Evolutionary conservation across 2,888 invertebrate species (phyloP).

Genomic region (Drosophila lacicola): DNA sequence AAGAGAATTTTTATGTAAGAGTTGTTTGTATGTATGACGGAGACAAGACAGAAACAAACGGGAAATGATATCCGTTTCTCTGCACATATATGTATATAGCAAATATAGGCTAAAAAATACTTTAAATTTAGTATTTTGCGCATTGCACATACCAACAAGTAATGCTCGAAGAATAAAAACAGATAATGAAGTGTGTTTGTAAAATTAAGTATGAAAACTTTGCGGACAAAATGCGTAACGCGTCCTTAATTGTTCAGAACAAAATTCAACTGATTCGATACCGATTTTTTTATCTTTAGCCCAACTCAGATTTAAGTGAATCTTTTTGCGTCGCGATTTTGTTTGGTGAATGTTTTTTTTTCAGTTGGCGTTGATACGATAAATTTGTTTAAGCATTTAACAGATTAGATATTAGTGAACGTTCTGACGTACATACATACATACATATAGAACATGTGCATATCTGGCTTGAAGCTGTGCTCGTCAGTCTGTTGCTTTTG

Average conservation of each 20-base stretch:
- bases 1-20: constrained; percentile 9
- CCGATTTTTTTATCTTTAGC: constrained; percentile 17
- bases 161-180: constrained; percentile 6
- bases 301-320: constrained; percentile 11
- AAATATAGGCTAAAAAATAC: constrained; percentile 17
- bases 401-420: constrained; percentile 72
- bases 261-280: constrained; percentile 60
- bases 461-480: neutral
- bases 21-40: constrained; percentile 4
- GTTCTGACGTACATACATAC: constrained; percentile 26
- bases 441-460: neutral
- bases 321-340: constrained; percentile 43
- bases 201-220: constrained; percentile 23
- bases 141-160: constrained; percentile 29
- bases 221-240: constrained; percentile 30
- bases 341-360: constrained; percentile 37
- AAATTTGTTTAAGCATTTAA: constrained; percentile 65
- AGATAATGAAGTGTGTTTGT: constrained; percentile 21
- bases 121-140: constrained; percentile 1
- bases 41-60: constrained; percentile 35
- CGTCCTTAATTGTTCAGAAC: constrained; percentile 51
- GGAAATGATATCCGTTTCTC: constrained; percentile 12
- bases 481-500: constrained; percentile 17
- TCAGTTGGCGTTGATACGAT: constrained; percentile 61
- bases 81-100: neutral